Percentiles rank a stretch among this genome's conserved stretches.
Evolutionary conservation across 2,797 vertebrate genomes (phyloP).

Genomic region (Syncerus caffer): DNA sequence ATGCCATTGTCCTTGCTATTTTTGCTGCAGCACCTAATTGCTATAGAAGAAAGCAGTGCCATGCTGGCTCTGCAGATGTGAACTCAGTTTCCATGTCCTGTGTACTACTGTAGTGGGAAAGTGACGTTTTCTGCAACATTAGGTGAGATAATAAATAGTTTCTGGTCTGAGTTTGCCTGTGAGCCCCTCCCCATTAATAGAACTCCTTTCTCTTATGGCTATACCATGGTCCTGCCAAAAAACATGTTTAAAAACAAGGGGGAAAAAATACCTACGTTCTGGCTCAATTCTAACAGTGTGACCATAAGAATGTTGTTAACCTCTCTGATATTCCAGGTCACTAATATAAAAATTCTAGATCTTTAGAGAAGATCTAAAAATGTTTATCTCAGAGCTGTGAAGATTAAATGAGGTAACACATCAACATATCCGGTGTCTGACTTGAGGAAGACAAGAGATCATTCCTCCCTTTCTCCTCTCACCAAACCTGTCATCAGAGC

Average conservation of each 20-base stretch:
- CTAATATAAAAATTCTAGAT: not conserved
- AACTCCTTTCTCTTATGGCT: not conserved
- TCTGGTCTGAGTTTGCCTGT: not conserved
- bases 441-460: not conserved
- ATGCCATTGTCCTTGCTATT: not conserved
- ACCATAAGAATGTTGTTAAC: not conserved
- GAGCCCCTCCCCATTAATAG: not conserved
- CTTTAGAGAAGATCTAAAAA: not conserved
- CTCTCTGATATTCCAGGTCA: not conserved
- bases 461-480: not conserved
- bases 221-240: not conserved
- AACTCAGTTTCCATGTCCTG: not conserved
- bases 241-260: not conserved
- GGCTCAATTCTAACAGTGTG: not conserved
- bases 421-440: too few relatives aligned
- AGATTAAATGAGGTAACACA: not conserved
- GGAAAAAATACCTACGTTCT: not conserved
- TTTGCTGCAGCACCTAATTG: not conserved
- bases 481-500: not conserved
- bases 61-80: not conserved
- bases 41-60: not conserved
- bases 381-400: not conserved
- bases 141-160: not conserved
- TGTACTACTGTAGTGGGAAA: not conserved
- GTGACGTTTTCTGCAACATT: not conserved